Base-by-base conservation (phyloP, 2,888 invertebrate species). In the Dolomedes plantarius region DNA sequence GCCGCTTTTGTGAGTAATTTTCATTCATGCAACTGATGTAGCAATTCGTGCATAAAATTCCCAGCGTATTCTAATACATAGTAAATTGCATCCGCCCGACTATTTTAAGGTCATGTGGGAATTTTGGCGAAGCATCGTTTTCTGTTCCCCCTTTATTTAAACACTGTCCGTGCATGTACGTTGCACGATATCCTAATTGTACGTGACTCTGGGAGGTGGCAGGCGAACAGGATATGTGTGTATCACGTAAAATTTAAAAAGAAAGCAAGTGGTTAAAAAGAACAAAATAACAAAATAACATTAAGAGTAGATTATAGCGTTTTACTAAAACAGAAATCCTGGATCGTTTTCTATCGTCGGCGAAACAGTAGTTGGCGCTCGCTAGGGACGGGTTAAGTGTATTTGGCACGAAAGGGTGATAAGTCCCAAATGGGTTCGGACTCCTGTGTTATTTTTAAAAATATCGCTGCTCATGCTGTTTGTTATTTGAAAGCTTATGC, bases 1-100 rank as follows among this genome's bases (percentile, higher is more conserved):
- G 16, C 56, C 19, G 56, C 56, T 23, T n/a, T 56, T 56, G 23
- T 56, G 56, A 31, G 65, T 65, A 65, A 65, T 65, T 65, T 65
- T 31, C 31, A 65, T 65, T 31, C 65, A 31, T 31, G 65, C 31
- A n/a, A 31, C 31, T 32, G 23, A 27, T 13, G 41, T 41, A 27
- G 23, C 69, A 41, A 69, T 69, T 27, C 69, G 69, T 69, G 69
- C 69, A 69, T 69, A 69, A 69, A 69, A 69, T 69, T 69, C 69
- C 28, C 41, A 41, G 69, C 69, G 9, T 39, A 41, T 41, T 69
- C 41, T 69, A 69, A 69, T 41, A 36, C 13, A 23, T 19, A 28
- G 28, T 23, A 69, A 69, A 69, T 69, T 28, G 69, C 69, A 69
- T 69, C 69, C 69, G 69, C 41, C 23, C 28, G 28, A 13, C 41